Percentiles rank a stretch among this genome's conserved stretches.
Conservation (phyloP, 2,888 invertebrate species). For the Papilio gigon region DNA sequence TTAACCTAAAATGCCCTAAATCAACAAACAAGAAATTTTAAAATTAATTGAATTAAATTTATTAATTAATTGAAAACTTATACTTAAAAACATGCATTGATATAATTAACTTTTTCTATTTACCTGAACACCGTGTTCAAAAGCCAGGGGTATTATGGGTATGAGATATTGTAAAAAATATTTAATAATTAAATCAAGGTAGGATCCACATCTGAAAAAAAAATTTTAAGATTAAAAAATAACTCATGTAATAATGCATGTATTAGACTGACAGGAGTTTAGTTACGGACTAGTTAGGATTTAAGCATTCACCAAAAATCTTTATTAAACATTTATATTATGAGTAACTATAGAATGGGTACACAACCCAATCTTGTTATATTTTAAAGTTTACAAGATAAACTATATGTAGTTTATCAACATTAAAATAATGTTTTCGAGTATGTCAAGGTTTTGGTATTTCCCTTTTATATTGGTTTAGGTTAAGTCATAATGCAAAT, state of each 20-base stretch:
- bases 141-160: slow-evolving; percentile 20
- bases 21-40: slow-evolving; percentile 38
- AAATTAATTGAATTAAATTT: slow-evolving; percentile 30
- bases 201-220: slow-evolving; percentile 33
- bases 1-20: slow-evolving; percentile 65
- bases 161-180: slow-evolving; percentile 24
- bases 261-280: too few species aligned
- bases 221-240: neutral
- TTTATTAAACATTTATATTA: too few species aligned
- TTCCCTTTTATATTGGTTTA: neutral
- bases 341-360: too few species aligned
- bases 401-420: neutral
- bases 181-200: slow-evolving; percentile 27
- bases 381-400: neutral
- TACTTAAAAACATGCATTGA: slow-evolving; percentile 23
- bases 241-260: neutral
- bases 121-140: slow-evolving; percentile 11
- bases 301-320: neutral
- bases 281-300: too few species aligned
- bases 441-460: neutral
- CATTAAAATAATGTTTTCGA: neutral
- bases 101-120: slow-evolving; percentile 5
- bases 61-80: too few species aligned
- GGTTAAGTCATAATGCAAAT: neutral
- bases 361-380: neutral